A percentile compares a stretch with the other conserved stretches of the same genome.
phyloP scores from a whole-genome alignment of 2,113 vertebrate genomes.

The Microcebus tavaratra region DNA sequence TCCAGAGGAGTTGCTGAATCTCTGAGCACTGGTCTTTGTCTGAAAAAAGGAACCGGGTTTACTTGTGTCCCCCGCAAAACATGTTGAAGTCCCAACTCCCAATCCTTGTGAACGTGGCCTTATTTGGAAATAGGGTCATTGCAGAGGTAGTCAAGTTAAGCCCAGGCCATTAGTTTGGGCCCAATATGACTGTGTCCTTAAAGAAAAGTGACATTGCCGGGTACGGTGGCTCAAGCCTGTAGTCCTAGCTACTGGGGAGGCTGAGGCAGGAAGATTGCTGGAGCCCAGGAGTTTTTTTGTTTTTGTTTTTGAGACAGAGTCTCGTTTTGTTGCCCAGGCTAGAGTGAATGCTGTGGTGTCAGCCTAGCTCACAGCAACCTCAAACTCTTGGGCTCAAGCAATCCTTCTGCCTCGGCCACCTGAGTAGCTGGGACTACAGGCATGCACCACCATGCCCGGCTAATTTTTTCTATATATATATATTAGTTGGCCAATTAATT shows the following conservation, averaged over 20 bases:
- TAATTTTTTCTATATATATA: too few relatives aligned
- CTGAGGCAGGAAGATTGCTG: neutral
- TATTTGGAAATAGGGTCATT: slow-evolving; percentile 8
- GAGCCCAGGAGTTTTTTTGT: neutral
- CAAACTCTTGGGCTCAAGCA: too few relatives aligned
- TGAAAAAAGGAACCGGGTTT: neutral
- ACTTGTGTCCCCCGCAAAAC: neutral
- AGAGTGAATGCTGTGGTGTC: too few relatives aligned
- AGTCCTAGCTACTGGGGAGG: neutral
- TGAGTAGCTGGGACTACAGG: too few relatives aligned
- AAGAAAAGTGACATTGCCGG: neutral
- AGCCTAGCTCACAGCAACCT: too few relatives aligned
- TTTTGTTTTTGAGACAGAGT: too few relatives aligned
- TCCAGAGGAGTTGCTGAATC: neutral
- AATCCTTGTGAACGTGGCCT: neutral
- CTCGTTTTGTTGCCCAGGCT: too few relatives aligned
- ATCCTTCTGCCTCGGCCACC: too few relatives aligned
- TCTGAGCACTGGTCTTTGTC: neutral
- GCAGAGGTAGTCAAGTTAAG: neutral
- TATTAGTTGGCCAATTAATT: too few relatives aligned
- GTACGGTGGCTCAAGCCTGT: neutral
- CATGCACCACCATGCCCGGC: too few relatives aligned
- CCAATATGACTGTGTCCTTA: neutral
- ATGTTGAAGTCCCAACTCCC: neutral
- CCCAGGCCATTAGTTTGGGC: neutral